Evolutionary conservation across 2,888 invertebrate genomes (phyloP), one percentile per base, ranked within the genome.

Genomic region (Gari tellinella): DNA sequence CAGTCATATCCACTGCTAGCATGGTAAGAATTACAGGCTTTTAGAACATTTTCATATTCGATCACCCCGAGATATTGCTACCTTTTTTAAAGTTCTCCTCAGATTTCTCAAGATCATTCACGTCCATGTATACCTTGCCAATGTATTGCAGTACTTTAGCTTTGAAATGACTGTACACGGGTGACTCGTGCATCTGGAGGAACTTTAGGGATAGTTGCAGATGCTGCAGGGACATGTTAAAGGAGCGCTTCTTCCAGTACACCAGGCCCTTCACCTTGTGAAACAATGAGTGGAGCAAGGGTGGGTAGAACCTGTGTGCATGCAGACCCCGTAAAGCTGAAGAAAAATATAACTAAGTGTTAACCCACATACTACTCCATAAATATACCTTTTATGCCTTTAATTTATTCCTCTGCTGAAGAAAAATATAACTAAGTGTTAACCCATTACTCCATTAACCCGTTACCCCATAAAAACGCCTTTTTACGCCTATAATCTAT

Each of bases 211-310:
- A 48, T 21, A 78, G 15, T 0, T 61, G 17, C 10, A 78, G 19
- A 37, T 78, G 78, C 2, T 67, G 12, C 14, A 73, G 41, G 2
- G 70, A 66, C 12, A 51, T 37, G 17, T 70, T 21, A 26, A 43
- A 51, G 8, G 38, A 12, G 1, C 37, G 41, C 4, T 60, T 56
- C 37, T 78, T 78, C 73, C 73, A 73, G 12, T 26, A 26, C 10
- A 55, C 46, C 31, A 66, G 46, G n/a, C 79, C 79, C 31, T 79
- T 79, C 10, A 79, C 72, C 41, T 75, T 79, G 52, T 79, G 79
- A 38, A 72, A 79, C 38, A 79, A 26, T 4, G 65, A 64, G 45
- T 75, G 75, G 8, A 79, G 69, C 19, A 79, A 48, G 1, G 19
- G 40, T n/a, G 65, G 62, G 43, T 72, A 69, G 41, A 53, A 64